Conservation (phyloP, 2,888 invertebrate species). For the Platycheirus rosarum region DNA sequence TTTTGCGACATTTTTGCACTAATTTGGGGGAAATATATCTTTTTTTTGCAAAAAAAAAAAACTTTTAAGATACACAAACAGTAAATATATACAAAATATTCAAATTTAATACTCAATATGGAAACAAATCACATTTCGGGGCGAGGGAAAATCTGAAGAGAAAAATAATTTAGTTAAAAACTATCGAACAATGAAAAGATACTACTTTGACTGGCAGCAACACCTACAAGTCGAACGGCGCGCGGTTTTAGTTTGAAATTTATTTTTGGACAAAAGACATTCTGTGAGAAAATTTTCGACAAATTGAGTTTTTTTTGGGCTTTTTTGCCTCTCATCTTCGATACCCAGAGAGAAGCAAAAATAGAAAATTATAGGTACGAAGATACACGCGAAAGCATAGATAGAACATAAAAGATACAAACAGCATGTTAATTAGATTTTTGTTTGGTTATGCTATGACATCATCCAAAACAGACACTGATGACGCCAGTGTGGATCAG, state of each 20-base stretch:
- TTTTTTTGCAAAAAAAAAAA: slow-evolving; percentile 4
- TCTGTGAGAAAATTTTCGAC: slow-evolving; percentile 42
- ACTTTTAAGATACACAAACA: background rate
- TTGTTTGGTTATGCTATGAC: slow-evolving; percentile 54
- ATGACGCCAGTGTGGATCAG: slow-evolving; percentile 10
- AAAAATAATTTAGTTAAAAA: slow-evolving; percentile 31
- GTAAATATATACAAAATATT: background rate
- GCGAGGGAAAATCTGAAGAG: too few relatives aligned
- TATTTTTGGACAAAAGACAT: slow-evolving; percentile 60
- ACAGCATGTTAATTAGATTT: slow-evolving; percentile 1
- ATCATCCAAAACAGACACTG: slow-evolving; percentile 44
- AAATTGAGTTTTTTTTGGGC: slow-evolving; percentile 45
- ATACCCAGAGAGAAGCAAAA: slow-evolving; percentile 52
- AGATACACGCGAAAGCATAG: slow-evolving; percentile 30
- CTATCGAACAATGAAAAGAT: slow-evolving; percentile 37
- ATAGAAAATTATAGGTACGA: slow-evolving; percentile 60
- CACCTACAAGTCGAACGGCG: slow-evolving; percentile 50
- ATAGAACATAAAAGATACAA: slow-evolving; percentile 9
- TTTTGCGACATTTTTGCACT: slow-evolving; percentile 9
- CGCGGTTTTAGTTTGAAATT: slow-evolving; percentile 54
- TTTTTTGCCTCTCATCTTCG: slow-evolving; percentile 11
- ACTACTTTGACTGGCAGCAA: slow-evolving; percentile 48
- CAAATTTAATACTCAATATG: slow-evolving; percentile 18
- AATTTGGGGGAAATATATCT: background rate
- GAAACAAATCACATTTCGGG: slow-evolving; percentile 31